Base-by-base conservation (phyloP, 92 coral and sea anemone genomes). In the Paramuricea clavata region DNA sequence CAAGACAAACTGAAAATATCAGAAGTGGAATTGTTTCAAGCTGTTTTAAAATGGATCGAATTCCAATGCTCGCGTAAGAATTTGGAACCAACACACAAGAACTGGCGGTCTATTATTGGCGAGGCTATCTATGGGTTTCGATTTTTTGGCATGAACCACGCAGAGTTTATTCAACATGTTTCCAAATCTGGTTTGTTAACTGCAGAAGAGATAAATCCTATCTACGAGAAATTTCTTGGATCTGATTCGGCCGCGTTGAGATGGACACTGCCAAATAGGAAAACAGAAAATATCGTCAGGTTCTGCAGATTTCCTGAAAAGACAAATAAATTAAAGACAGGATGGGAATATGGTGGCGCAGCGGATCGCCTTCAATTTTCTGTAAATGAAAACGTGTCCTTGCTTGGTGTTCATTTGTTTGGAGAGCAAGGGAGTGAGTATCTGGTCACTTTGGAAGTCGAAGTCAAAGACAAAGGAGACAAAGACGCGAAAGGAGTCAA, bases 91-190 rank as follows among this genome's bases (percentile, higher is more conserved):
- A 82, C 85, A 43, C n/a, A n/a, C n/a, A n/a, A n/a, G n/a, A n/a
- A n/a, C n/a, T n/a, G n/a, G n/a, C n/a, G 30, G 61, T 31, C 54
- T 21, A 90, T 93, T 6, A 92, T 92, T 49, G 87, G 93, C 13
- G 87, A 95, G 70, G 93, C 95, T 0, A 52, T 95, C 25, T 89
- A 92, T 81, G 83, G 60, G 43, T 87, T 95, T 39, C 88, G 97
- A 17, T 95, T 86, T 60, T 97, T 96, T 3, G 61, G 88, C 10
- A 95, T 95, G 98, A 76, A 94, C 3, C 94, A 93, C 15, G 76
- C 82, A 32, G 97, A 95, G 28, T 95, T 95, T 69, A 95, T 94
- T 23, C 92, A 91, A 11, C 93, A 93, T 60, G 98, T 95, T 49
- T 94, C 97, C 50, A 76, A 91, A 19, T 69, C 93, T 0, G 98